Base-by-base conservation (phyloP, 2,888 invertebrate genomes). In the Teinopalpus imperialis region DNA sequence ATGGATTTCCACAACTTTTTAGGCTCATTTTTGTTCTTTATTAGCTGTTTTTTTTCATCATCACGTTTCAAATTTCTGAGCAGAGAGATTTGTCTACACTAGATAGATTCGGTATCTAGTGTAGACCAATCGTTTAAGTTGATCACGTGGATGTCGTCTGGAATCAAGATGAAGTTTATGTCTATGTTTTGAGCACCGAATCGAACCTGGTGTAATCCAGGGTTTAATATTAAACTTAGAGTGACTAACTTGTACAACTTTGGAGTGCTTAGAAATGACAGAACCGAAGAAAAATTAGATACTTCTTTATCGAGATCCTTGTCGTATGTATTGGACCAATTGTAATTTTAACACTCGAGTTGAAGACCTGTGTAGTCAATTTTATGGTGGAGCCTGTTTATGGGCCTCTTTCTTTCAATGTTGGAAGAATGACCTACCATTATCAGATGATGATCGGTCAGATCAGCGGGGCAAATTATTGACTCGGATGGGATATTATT, bases 381-480 rank as follows among this genome's bases (percentile, higher is more conserved):
- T 8, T 26, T 26, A 8, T 2, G 8, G 1, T 10, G n/a, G 4
- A 26, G 10, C 8, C 4, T 26, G 26, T 26, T 8, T 5, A 26
- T 26, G 1, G 9, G 8, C 3, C 4, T 2, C n/a, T 1, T 2
- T 6, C n/a, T 23, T 23, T 3, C 2, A n/a, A 23, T 3, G 6
- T 23, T 1, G 6, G 6, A 23, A 23, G 23, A 23, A 26, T 2
- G 26, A 2, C 26, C 39, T 5, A 39, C 20, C 39, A 39, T 39
- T n/a, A 20, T 27, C 1, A 39, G 2, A n/a, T 39, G 12, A 9
- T 39, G 36, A n/a, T 26, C 36, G 10, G 13, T 37, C 3, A 37
- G 26, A 8, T 37, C 26, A 37, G 14, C 12, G 2, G 16, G 26
- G 10, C 26, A 37, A 16, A 26, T 16, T 1, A 37, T 39, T 7